Evolutionary conservation across 1,140 invertebrate species (phyloP).

Genomic region (Pachypeltis micranthus): DNA sequence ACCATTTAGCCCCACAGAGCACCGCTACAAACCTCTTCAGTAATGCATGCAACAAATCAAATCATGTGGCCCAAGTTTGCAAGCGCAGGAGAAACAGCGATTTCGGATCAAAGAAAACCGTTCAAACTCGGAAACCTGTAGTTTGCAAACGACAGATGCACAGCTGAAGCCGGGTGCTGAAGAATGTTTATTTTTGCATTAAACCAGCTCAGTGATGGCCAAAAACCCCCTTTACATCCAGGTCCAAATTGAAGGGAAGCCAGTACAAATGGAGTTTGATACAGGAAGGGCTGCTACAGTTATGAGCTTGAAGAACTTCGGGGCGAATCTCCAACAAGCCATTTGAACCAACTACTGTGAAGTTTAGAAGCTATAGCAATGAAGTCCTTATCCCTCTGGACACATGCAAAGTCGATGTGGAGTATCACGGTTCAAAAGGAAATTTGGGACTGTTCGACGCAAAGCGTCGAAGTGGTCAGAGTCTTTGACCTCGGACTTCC

Average conservation of each 20-base stretch:
- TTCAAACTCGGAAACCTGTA: background rate
- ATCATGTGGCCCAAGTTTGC: background rate
- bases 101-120: background rate
- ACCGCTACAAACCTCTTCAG: background rate
- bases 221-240: background rate
- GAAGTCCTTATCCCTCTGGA: background rate
- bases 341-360: background rate
- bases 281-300: background rate
- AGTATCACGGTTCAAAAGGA: no score
- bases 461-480: no score
- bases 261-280: background rate
- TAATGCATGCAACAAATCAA: background rate
- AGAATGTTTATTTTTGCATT: background rate
- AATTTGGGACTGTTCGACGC: background rate
- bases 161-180: no score
- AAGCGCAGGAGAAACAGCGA: background rate
- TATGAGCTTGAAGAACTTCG: background rate
- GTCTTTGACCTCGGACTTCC: no score
- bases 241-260: background rate
- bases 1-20: background rate
- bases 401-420: conserved; percentile 1
- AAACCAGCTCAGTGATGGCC: background rate
- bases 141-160: background rate
- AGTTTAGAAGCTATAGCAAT: conserved; percentile 5
- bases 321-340: background rate